Conservation (phyloP, 2,888 invertebrate genomes). For the Lapara coniferarum region DNA sequence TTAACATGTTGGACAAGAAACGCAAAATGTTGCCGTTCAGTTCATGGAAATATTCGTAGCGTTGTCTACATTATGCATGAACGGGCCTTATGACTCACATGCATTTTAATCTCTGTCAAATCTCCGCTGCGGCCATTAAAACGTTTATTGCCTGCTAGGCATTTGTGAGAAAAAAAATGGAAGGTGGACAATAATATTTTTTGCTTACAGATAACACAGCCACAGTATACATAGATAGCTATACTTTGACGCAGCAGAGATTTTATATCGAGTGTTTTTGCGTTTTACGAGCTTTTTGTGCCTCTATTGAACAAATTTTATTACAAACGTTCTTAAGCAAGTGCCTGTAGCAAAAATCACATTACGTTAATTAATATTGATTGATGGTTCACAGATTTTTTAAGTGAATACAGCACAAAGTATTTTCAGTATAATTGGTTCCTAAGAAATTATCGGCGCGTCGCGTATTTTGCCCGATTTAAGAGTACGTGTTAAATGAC, state of each 20-base stretch:
- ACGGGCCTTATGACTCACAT: conserved; percentile 40
- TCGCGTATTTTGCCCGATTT: conserved; percentile 7
- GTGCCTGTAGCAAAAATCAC: conserved; percentile 29
- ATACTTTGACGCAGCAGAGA: too few species aligned
- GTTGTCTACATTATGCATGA: conserved; percentile 31
- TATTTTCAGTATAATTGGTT: neutral
- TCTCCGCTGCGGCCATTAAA: conserved; percentile 38
- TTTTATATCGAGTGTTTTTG: conserved; percentile 3
- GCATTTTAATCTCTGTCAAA: conserved; percentile 40
- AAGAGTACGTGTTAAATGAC: conserved; percentile 31
- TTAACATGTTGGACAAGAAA: conserved; percentile 28
- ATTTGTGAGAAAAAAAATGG: conserved; percentile 36
- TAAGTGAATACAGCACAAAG: neutral
- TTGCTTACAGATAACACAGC: conserved; percentile 11
- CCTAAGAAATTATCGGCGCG: neutral
- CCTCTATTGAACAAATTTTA: conserved; percentile 13
- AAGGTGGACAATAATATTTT: conserved; percentile 32
- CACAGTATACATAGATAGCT: too few species aligned
- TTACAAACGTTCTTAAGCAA: conserved; percentile 3
- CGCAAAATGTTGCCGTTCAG: conserved; percentile 30
- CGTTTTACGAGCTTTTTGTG: neutral
- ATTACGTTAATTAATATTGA: conserved; percentile 27
- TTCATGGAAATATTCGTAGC: conserved; percentile 33
- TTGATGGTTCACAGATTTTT: neutral
- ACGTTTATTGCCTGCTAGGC: conserved; percentile 40